Percentiles rank a stretch among this genome's conserved stretches.
phyloP scores from a whole-genome alignment of 2,888 invertebrate genomes.

The Campoletis raptor region DNA sequence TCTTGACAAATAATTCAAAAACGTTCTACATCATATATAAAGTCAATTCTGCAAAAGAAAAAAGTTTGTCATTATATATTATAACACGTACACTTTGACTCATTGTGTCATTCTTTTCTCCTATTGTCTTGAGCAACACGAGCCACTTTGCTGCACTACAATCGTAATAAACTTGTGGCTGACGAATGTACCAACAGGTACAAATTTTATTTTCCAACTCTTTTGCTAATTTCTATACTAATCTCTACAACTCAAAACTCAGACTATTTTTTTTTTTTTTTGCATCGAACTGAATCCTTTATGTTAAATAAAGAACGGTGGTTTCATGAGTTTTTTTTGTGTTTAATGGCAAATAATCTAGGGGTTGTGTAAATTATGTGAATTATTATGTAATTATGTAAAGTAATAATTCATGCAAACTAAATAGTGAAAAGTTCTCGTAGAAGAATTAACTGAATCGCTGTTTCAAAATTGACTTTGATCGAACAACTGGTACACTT shows the following conservation, averaged over 20 bases:
- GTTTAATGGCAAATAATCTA: no score
- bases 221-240: not conserved
- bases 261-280: no score
- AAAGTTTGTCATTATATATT: not conserved
- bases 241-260: not conserved
- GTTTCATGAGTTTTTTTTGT: no score
- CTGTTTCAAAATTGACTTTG: no score
- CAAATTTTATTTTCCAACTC: slow-evolving; percentile 25
- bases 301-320: no score
- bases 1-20: not conserved
- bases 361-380: no score
- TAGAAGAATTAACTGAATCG: no score
- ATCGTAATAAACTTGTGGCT: slow-evolving; percentile 52
- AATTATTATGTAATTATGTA: no score
- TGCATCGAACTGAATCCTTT: no score
- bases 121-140: slow-evolving; percentile 40
- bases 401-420: no score
- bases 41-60: not conserved
- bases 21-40: not conserved
- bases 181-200: slow-evolving; percentile 48
- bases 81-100: slow-evolving; percentile 28
- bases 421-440: no score
- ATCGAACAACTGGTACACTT: no score
- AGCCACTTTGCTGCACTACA: slow-evolving; percentile 29
- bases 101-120: slow-evolving; percentile 38